These are phyloP conservation scores for Smittia sp. DNA, from an alignment of 2,888 invertebrate species.

Conservation along the genomic window DNA sequence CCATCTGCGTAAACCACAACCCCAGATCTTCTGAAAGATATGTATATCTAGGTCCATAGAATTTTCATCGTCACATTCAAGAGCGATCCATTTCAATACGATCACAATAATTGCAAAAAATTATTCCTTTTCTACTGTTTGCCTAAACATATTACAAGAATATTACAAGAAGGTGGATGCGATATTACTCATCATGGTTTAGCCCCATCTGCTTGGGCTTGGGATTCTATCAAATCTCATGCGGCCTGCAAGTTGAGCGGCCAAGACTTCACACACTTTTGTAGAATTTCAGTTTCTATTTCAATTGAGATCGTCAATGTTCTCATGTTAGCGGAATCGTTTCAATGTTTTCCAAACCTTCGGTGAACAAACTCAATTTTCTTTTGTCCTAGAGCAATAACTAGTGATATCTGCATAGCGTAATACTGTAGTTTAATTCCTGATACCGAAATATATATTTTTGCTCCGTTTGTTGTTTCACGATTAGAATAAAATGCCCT, in stretches of 20 bases:
- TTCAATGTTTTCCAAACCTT: not conserved
- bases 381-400: conserved; percentile 17
- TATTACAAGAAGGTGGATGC: not conserved
- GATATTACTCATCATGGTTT: too few relatives aligned
- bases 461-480: not conserved
- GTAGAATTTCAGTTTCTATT: not conserved
- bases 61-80: not conserved
- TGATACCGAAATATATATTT: not conserved
- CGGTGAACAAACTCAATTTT: not conserved
- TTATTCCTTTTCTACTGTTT: conserved; percentile 24
- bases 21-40: not conserved
- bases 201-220: too few relatives aligned
- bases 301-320: too few relatives aligned
- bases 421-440: conserved; percentile 7
- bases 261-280: not conserved
- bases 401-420: conserved; percentile 21
- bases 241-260: too few relatives aligned
- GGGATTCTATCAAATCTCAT: too few relatives aligned
- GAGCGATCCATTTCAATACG: not conserved
- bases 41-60: not conserved
- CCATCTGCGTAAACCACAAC: not conserved
- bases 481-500: not conserved
- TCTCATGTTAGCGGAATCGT: too few relatives aligned
- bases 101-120: not conserved
- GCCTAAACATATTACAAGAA: conserved; percentile 11